Evolutionary conservation across 2,113 vertebrate species (phyloP), one percentile per base, ranked within the genome.

Genomic region (Ictidomys tridecemlineatus): DNA sequence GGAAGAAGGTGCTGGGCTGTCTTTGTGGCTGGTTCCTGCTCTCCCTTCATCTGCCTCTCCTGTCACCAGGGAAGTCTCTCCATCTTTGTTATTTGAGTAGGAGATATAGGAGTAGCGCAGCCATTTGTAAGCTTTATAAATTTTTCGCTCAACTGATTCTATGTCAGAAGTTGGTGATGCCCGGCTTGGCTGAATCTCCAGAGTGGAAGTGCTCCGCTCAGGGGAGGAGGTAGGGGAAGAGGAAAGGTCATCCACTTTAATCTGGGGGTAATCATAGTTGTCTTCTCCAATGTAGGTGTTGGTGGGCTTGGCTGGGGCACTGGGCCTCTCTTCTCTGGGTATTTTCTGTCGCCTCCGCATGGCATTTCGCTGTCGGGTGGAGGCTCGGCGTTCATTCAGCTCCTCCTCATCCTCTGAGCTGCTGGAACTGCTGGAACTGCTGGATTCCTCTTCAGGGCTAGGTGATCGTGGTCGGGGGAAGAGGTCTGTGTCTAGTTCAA

Each of bases 401-500:
- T 99, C 99, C 85, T 99, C 98, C 61, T 99, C 99, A 0, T 99
- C 99, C 58, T 99, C 99, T 0, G 98, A 98, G 17, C 99, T 99
- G 30, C 98, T 99, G 80, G 98, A 98, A 95, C 99, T 99, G 97
- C 99, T 99, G 94, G 99, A 99, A 88, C 99, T 99, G 97, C 99
- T 99, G 14, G 99, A 99, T 39, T 99, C 99, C 42, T 99, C 99
- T 85, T 99, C 99, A 0, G 99, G 99, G 95, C 99, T 99, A 0
- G 99, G 99, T 0, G 99, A 99, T 5, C 99, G 99, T 0, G 99
- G 99, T 17, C 99, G 98, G 39, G 99, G 99, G 97, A 99, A 99
- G 13, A 99, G 99, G 97, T 99, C 99, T 0, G 99, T 98, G 22
- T 99, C 99, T 51, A 99, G 96, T 42, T 99, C 99, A 16, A 99